These are phyloP conservation scores for Camptogramma bilineatum DNA, from an alignment of 2,888 invertebrate genomes.

Conservation along the genomic window DNA sequence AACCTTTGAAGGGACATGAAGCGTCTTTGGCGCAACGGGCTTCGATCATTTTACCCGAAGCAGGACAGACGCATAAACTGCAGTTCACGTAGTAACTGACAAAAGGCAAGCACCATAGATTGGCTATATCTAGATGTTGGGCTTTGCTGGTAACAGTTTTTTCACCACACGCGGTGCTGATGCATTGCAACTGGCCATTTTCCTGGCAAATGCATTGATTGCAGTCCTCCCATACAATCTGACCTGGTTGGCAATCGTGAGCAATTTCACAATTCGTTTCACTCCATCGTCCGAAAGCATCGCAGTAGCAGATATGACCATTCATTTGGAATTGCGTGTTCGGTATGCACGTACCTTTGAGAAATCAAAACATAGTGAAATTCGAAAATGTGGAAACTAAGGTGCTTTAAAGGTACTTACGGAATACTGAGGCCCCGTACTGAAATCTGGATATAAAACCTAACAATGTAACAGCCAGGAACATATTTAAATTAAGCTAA, in stretches of 20 bases:
- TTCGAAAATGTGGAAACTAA: neutral
- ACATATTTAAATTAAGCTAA: conserved; percentile 59
- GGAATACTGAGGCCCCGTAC: conserved; percentile 45
- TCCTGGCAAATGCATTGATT: conserved; percentile 71
- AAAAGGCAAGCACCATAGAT: conserved; percentile 65
- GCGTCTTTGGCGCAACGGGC: conserved; percentile 70
- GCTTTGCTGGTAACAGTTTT: conserved; percentile 32
- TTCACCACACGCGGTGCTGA: conserved; percentile 56
- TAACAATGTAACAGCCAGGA: conserved; percentile 58
- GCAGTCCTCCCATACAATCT: conserved; percentile 69
- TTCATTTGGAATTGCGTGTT: conserved; percentile 66
- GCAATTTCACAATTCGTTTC: conserved; percentile 61
- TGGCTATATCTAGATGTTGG: conserved; percentile 28
- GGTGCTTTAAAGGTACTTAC: conserved; percentile 56
- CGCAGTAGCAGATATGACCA: conserved; percentile 66
- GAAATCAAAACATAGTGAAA: conserved; percentile 26
- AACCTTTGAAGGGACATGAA: conserved; percentile 58
- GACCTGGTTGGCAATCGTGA: conserved; percentile 63
- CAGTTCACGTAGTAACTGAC: conserved; percentile 73
- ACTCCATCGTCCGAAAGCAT: conserved; percentile 62
- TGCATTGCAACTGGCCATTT: conserved; percentile 64
- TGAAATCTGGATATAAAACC: conserved; percentile 56
- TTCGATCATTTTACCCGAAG: conserved; percentile 63
- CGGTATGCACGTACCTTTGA: conserved; percentile 69
- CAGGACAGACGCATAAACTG: conserved; percentile 72